Evolutionary conservation across 2,888 invertebrate genomes (phyloP), one percentile per base, ranked within the genome.

Genomic region (Eledona agricola): DNA sequence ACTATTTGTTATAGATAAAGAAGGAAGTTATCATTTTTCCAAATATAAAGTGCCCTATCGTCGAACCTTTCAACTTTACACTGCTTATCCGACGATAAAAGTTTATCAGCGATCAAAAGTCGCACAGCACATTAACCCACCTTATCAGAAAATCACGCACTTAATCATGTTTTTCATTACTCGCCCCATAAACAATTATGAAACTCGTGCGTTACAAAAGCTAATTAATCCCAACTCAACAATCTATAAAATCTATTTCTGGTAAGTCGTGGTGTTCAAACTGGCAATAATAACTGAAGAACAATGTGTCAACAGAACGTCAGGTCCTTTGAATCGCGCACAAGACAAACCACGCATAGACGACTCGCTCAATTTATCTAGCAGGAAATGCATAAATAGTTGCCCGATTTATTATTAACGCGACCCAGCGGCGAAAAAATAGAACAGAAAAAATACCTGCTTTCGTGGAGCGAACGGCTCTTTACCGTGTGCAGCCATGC

Each of bases 91-190:
- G 23, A 9, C 15, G 47, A 47, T 47, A 47, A 47, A 37, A 37
- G 47, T 47, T 47, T 47, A 47, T 47, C 47, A 22, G 13, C 34
- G 37, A 47, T 29, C 47, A 47, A 37, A 47, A 47, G 47, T 37
- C 47, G 31, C n/a, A 46, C 34, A 34, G 34, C 46, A 26, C 35
- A n/a, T 34, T n/a, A 40, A 40, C 28, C 9, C 28, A 31, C 32
- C 43, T 46, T 46, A 46, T 46, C 46, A 25, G 10, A 26, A 40
- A 40, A 34, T 1, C 13, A 13, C 12, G 13, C 22, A 12, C 23
- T 35, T 37, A 37, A 37, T 37, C 23, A 37, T 20, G 13, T 34
- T 25, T 46, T 10, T 19, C 34, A 46, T 31, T 26, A 15, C 38
- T 26, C 5, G 38, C 25, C 4, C 38, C 22, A 46, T 42, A 42